A percentile compares a stretch with the other conserved stretches of the same genome.
Evolutionary conservation across 92 coral and sea anemone species (phyloP).

Genomic region (Epizoanthus rinbou): DNA sequence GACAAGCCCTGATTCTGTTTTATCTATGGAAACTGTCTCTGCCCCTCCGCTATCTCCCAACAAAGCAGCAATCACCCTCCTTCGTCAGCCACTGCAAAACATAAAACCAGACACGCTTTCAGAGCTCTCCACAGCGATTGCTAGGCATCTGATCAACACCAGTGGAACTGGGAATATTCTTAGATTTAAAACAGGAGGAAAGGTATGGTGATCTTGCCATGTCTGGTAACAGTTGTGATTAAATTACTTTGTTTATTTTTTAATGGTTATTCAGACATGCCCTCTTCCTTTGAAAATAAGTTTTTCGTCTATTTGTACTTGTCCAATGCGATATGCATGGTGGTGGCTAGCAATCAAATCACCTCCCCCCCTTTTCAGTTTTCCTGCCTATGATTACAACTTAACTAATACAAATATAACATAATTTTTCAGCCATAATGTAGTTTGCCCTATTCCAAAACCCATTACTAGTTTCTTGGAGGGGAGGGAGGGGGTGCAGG

Average conservation of each 20-base stretch:
- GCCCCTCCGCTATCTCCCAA: conserved; percentile 8
- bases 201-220: neutral
- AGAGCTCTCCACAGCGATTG: neutral
- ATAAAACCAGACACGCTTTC: neutral
- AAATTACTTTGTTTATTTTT: no score
- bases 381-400: no score
- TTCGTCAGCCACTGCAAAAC: neutral
- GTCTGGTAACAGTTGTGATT: no score
- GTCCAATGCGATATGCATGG: no score
- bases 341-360: no score
- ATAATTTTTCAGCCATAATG: no score
- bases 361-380: no score
- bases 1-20: conserved; percentile 5
- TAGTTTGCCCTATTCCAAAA: neutral
- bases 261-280: no score
- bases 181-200: conserved; percentile 9
- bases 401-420: no score
- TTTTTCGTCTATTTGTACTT: no score
- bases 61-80: neutral
- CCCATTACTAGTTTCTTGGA: neutral
- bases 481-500: conserved; percentile 3
- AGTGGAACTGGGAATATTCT: neutral
- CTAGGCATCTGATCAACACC: neutral
- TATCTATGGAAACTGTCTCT: neutral
- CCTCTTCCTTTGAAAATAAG: no score